Evolutionary conservation across 2,797 vertebrate species (phyloP), one percentile per base, ranked within the genome.

Genomic region (Peromyscus nudipes): DNA sequence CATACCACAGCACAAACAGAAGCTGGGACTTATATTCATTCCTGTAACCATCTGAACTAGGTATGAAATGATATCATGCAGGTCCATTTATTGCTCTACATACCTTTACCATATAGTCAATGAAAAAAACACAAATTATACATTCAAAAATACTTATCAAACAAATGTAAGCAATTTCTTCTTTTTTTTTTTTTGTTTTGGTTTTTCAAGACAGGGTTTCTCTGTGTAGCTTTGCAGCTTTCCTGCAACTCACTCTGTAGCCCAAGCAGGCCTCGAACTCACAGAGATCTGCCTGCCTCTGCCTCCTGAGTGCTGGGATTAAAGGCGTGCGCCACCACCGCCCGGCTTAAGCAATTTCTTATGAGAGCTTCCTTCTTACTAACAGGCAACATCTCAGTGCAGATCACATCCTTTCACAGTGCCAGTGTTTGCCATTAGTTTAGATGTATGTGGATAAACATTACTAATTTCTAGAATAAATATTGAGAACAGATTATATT

Each of bases 381-480:
- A 16, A 49, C 11, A 29, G 43, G 2, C 43, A 34, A 12, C 1
- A 8, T 34, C n/a, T 67, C 64, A 25, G 64, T 49, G 43, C 10
- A 16, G 64, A 14, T 5, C 62, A 34, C 43, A 65, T 14, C 19
- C 64, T 65, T 31, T 25, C 19, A n/a, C 19, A 23, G 10, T 14
- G 19, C 43, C 34, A 34, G 17, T 62, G 80, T 79, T 57, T 77
- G 60, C 82, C 49, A 52, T 52, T 14, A 19, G 4, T 62, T 34
- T 60, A 52, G 84, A 11, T 67, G 37, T 52, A 40, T 71, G 49
- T 89, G 8, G 37, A 84, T 82, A 90, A 77, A 80, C 2, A 64
- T 87, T 40, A 64, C 13, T 37, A 85, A 80, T 86, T 92, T 95
- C 67, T 93, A 85, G 65, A 67, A 87, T 73, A 49, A 71, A 6